Percentiles rank a stretch among this genome's conserved stretches.
phyloP scores from a whole-genome alignment of 2,797 vertebrate genomes.

The Falco biarmicus region DNA sequence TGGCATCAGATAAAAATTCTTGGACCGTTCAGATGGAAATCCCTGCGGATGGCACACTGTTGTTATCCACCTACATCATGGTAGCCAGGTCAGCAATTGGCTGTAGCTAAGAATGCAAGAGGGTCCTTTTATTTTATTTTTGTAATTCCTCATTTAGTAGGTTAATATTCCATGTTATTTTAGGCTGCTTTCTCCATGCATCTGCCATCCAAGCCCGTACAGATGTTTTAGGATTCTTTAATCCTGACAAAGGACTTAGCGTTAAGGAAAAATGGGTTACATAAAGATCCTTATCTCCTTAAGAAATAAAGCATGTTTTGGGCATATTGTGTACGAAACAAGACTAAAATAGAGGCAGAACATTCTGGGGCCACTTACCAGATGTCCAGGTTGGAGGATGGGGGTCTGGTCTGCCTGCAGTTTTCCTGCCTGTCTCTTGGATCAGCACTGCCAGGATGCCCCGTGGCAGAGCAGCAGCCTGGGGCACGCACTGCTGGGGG shows the following conservation, averaged over 20 bases:
- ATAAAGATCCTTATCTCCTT: constrained; percentile 70
- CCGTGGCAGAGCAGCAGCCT: background rate
- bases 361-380: constrained; percentile 63
- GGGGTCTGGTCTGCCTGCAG: background rate
- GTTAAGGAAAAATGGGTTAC: constrained; percentile 69
- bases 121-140: constrained; percentile 7
- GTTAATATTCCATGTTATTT: constrained; percentile 60
- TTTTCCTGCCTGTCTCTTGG: background rate
- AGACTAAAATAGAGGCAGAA: constrained; percentile 63
- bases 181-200: constrained; percentile 36
- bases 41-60: accelerated
- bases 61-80: background rate
- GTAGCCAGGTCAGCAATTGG: background rate
- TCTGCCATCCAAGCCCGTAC: constrained; percentile 36
- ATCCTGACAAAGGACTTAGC: constrained; percentile 62
- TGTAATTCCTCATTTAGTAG: constrained; percentile 50
- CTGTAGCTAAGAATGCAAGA: background rate
- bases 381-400: background rate
- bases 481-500: background rate
- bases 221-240: constrained; percentile 53
- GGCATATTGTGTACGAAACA: constrained; percentile 69
- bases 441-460: background rate
- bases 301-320: constrained; percentile 53
- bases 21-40: background rate
- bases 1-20: background rate